phyloP scores from a whole-genome alignment of 2,113 vertebrate species.

The Atractosteus spatula region DNA sequence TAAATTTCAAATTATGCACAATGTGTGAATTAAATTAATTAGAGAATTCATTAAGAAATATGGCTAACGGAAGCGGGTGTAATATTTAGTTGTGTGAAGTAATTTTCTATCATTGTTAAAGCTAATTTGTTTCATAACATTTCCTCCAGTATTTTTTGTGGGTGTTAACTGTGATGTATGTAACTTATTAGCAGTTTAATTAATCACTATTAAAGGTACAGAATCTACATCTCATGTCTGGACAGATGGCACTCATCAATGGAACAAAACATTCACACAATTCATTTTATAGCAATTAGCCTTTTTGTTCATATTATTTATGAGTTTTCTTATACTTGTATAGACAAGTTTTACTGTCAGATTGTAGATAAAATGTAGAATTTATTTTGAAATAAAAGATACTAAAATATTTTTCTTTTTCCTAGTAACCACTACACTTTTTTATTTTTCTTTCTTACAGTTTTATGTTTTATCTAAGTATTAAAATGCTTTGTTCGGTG shows the following conservation, averaged over 20 bases:
- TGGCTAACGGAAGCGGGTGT: slow-evolving; percentile 73
- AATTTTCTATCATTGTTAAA: slow-evolving; percentile 86
- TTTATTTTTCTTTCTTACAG: no score
- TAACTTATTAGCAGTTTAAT: slow-evolving; percentile 93
- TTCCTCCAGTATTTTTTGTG: slow-evolving; percentile 77
- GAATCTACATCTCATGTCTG: slow-evolving; percentile 77
- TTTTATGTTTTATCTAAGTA: neutral
- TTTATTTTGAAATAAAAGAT: no score
- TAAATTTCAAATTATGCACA: slow-evolving; percentile 85
- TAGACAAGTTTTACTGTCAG: slow-evolving; percentile 37
- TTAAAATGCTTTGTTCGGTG: neutral
- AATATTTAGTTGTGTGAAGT: slow-evolving; percentile 81
- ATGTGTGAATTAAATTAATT: slow-evolving; percentile 90
- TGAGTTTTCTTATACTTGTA: slow-evolving; percentile 49
- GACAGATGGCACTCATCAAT: slow-evolving; percentile 91
- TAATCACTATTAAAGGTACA: slow-evolving; percentile 88
- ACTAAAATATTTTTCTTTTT: no score
- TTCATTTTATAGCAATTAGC: slow-evolving; percentile 72
- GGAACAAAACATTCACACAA: slow-evolving; percentile 75
- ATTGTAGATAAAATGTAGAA: no score
- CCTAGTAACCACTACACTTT: no score
- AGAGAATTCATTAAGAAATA: slow-evolving; percentile 85
- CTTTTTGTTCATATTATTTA: slow-evolving; percentile 41
- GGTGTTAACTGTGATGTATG: slow-evolving; percentile 80
- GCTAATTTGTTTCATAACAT: slow-evolving; percentile 88